phyloP scores from a whole-genome alignment of 2,113 vertebrate species.

The Tupaia chinensis region DNA sequence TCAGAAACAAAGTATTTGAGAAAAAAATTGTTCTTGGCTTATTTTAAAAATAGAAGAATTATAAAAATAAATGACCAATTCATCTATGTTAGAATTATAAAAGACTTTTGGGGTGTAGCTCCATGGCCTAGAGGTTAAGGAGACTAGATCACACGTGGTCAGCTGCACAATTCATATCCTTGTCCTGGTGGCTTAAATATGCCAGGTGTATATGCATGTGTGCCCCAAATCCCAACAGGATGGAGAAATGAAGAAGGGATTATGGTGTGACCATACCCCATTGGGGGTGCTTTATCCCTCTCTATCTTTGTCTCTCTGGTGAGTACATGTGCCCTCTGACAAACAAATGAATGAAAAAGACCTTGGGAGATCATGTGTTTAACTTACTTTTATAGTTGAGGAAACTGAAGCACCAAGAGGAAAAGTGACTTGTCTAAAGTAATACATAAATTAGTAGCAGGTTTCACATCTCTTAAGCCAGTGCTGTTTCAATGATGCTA shows the following conservation, averaged over 20 bases:
- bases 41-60: constrained; percentile 13
- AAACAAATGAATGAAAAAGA: no score
- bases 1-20: constrained; percentile 12
- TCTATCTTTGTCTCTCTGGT: no score
- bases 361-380: not conserved
- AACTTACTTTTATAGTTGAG: not conserved
- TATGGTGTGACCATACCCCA: no score
- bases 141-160: no score
- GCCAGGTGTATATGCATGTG: no score
- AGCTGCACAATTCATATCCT: no score
- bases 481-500: not conserved
- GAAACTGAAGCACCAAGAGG: not conserved
- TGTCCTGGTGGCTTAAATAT: no score
- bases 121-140: no score
- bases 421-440: not conserved
- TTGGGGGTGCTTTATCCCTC: no score
- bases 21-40: constrained; percentile 33
- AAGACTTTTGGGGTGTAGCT: not conserved
- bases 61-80: not conserved
- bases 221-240: no score
- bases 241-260: no score
- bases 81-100: not conserved
- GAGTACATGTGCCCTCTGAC: no score
- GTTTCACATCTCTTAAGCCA: not conserved
- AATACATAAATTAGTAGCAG: not conserved